Base-by-base conservation (phyloP, 2,797 vertebrate genomes). In the Pteropus rufus region DNA sequence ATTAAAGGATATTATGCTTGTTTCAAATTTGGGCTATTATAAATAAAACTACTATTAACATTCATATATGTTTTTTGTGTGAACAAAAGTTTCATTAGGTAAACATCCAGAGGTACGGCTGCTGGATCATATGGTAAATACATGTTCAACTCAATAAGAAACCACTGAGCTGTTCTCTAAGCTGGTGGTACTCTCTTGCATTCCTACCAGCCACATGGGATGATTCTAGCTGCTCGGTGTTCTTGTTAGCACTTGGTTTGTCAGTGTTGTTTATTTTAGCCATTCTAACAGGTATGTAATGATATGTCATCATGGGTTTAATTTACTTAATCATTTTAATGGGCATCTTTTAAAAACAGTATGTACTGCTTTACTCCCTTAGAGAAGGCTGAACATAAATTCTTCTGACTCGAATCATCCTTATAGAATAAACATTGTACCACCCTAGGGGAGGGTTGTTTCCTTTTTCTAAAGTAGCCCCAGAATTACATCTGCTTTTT, bases 401-500 rank as follows among this genome's bases (percentile, higher is more conserved):
- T 80, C 54, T 81, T 91, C 67, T 39, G 21, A 95, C 56, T 73
- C 72, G 79, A 92, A 89, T 52, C 80, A 90, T 69, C 54, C 70
- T 39, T 54, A 39, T 49, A 73, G 36, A 83, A 89, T 39, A 85
- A 91, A 93, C 52, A 86, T 0, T 72, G 11, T 29, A 36, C 67
- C 54, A n/a, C 46, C 31, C 58, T 92, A 41, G 49, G 56, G 18
- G 46, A 62, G 23, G 29, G 64, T 29, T 91, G 58, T 64, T 85
- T 76, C 69, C 82, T 60, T 92, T 83, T 80, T 85, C 72, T 89
- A 76, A 96, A 94, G 70, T 36, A 83, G 41, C 10, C 49, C 69
- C 80, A 95, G 87, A 93, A 93, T 96, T 86, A 89, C 21, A 5
- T 54, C 79, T 89, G 56, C 10, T 89, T 96, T 93, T 82, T 31